phyloP scores from a whole-genome alignment of 2,888 invertebrate genomes.

The Dynastes maya region DNA sequence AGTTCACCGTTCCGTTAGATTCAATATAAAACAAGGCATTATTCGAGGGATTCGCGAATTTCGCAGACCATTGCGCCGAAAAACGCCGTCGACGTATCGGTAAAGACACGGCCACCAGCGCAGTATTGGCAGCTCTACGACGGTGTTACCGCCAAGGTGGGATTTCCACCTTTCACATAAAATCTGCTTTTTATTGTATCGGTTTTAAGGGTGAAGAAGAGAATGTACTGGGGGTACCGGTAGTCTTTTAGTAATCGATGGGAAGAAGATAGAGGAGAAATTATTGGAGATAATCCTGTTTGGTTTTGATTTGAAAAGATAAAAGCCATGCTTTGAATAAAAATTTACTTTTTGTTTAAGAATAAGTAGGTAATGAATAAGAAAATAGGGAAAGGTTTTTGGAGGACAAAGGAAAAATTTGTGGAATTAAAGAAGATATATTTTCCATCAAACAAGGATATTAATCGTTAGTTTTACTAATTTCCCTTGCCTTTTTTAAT shows the following conservation, averaged over 20 bases:
- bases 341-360: no score
- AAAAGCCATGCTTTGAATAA: no score
- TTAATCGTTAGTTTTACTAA: no score
- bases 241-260: not conserved
- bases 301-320: no score
- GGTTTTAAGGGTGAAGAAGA: not conserved
- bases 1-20: slow-evolving; percentile 40
- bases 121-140: slow-evolving; percentile 1
- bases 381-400: no score
- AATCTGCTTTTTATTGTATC: slow-evolving; percentile 47
- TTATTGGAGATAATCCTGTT: no score
- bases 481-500: no score
- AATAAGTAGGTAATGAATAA: no score
- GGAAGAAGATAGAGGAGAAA: not conserved
- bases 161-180: slow-evolving; percentile 51
- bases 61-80: slow-evolving; percentile 46
- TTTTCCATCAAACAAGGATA: no score
- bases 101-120: slow-evolving; percentile 21
- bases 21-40: slow-evolving; percentile 47
- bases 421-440: no score
- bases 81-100: slow-evolving; percentile 48
- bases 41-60: slow-evolving; percentile 46
- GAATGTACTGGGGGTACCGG: not conserved
- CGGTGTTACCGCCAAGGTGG: slow-evolving; percentile 17
- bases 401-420: no score